Evolutionary conservation across 2,113 vertebrate genomes (phyloP).

Genomic region (Megaceryle maxima): DNA sequence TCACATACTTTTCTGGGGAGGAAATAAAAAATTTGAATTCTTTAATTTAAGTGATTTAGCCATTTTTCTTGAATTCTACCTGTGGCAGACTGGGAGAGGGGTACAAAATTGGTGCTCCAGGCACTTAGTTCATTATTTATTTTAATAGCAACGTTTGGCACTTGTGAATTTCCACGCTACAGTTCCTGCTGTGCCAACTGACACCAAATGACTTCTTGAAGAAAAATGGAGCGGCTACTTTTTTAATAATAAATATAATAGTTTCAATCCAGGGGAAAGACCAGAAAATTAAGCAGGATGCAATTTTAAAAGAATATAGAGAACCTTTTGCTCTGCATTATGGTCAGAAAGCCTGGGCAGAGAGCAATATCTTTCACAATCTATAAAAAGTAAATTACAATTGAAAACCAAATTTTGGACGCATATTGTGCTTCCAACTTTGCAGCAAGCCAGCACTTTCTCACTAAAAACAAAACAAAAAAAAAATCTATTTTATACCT

Average conservation of each 20-base stretch:
- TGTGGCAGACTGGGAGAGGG: not conserved
- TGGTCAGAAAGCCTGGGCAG: not conserved
- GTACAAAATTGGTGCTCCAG: not conserved
- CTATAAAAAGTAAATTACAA: slow-evolving; percentile 50
- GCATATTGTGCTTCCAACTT: slow-evolving; percentile 11
- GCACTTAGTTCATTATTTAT: not conserved
- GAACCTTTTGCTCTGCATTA: slow-evolving; percentile 11
- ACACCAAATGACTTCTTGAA: slow-evolving; percentile 12
- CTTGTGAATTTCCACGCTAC: not conserved
- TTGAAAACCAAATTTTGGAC: slow-evolving; percentile 33
- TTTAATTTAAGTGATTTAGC: not conserved
- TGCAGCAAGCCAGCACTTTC: not conserved
- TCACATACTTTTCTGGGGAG: not conserved
- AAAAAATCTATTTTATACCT: not conserved
- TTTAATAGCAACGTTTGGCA: not conserved
- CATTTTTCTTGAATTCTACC: not conserved
- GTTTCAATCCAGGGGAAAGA: not conserved
- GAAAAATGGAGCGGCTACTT: slow-evolving; percentile 4
- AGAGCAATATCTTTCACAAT: slow-evolving; percentile 27
- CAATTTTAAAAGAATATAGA: slow-evolving; percentile 31
- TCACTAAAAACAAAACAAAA: not conserved
- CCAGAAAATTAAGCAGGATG: slow-evolving; percentile 46
- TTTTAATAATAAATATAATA: slow-evolving; percentile 49
- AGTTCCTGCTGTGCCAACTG: slow-evolving; percentile 30
- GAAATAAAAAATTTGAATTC: not conserved